Conservation (phyloP, 2,888 invertebrate species). For the Sycophila texana region DNA sequence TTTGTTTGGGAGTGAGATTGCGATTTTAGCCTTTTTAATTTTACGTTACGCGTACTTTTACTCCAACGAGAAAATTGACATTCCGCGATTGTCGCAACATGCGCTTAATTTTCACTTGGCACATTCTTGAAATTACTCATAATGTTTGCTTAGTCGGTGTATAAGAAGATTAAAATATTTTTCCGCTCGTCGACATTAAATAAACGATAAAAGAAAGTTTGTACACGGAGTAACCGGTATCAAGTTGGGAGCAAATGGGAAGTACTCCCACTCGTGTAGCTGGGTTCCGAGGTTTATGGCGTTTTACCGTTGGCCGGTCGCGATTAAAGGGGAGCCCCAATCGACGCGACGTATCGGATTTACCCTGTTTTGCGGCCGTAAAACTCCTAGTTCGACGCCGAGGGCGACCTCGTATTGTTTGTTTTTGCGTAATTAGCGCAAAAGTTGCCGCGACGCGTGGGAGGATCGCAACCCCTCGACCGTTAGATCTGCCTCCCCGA, state of each 20-base stretch:
- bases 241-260: too few species aligned
- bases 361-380: conserved; percentile 55
- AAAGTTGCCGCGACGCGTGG: conserved; percentile 24
- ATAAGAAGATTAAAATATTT: too few species aligned
- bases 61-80: too few species aligned
- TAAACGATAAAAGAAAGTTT: neutral
- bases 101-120: too few species aligned
- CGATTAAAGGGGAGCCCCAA: conserved; percentile 38
- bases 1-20: too few species aligned
- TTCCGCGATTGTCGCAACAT: too few species aligned
- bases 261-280: too few species aligned
- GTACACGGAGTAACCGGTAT: neutral
- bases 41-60: too few species aligned
- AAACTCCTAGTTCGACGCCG: conserved; percentile 30
- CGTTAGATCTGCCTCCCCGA: neutral
- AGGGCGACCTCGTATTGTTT: conserved; percentile 43
- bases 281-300: conserved; percentile 32
- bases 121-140: too few species aligned
- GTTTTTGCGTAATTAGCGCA: conserved; percentile 49
- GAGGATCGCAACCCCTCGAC: neutral
- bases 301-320: conserved; percentile 49
- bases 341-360: conserved; percentile 46
- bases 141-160: too few species aligned
- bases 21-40: too few species aligned
- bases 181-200: neutral